Evolutionary conservation across 2,113 vertebrate species (phyloP), one percentile per base, ranked within the genome.

Genomic region (Entomyzon cyanotis): DNA sequence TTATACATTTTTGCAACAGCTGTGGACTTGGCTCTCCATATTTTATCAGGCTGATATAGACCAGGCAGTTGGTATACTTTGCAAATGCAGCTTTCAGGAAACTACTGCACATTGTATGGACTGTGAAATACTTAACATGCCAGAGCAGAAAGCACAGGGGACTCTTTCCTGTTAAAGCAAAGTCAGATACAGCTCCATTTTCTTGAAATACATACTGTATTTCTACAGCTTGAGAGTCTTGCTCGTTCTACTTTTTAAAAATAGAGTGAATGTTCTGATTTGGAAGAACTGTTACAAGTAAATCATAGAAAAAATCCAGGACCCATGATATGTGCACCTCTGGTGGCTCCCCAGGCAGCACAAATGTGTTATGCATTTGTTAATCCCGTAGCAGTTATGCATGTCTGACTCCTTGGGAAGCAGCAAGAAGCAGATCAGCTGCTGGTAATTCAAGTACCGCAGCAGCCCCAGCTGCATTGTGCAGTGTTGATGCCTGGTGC

Each of bases 41-140:
- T 31, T 78, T 89, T 83, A 71, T 71, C n/a, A 37, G 65, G 60
- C 62, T 83, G 41, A 60, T 94, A 68, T 24, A 91, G 64, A 86
- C 22, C 24, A 73, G 84, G 9, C n/a, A 69, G 35, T 75, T 47
- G 25, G 78, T 90, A 73, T 62, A 31, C 52, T 95, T 96, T 87
- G 50, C 15, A 96, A 94, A 87, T 70, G 10, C 7, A 11, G 10
- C 56, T 89, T 97, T 53, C 53, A 86, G 80, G 22, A 95, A 75
- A 27, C 18, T 55, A 53, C 75, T 73, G 68, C 35, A 67, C 6
- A 3, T n/a, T 56, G 18, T 53, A 16, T 25, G 14, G 17, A 65
- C 33, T 59, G n/a, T 41, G 44, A 94, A 42, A 27, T 46, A 9
- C n/a, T 55, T 37, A n/a, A 53, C 1, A 28, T 9, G 12, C 49